phyloP scores from a whole-genome alignment of 2,797 vertebrate genomes.

The Gymnopithys bicolor region DNA sequence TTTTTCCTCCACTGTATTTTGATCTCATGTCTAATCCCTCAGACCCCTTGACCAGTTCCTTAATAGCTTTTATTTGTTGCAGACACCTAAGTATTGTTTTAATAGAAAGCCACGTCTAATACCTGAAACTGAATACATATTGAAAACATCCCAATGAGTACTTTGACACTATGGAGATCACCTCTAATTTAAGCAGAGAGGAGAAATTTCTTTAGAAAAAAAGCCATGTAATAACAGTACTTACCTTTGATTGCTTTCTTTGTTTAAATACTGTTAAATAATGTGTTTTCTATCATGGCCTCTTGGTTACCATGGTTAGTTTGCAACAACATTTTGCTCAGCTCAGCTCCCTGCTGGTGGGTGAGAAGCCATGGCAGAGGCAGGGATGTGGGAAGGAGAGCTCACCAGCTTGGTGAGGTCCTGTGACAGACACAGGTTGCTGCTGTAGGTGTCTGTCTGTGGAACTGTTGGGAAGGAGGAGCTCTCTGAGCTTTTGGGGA shows the following conservation, averaged over 20 bases:
- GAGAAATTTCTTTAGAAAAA: neutral
- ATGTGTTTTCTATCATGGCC: neutral
- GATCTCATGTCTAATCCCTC: slow-evolving; percentile 7
- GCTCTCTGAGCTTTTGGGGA: neutral
- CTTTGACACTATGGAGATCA: neutral
- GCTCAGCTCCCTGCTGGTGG: neutral
- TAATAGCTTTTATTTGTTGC: neutral
- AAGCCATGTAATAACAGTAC: neutral
- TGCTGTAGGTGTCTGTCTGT: neutral
- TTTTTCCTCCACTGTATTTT: slow-evolving; percentile 16
- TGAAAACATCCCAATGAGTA: neutral
- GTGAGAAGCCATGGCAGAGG: neutral
- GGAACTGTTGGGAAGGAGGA: neutral
- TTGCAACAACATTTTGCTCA: neutral
- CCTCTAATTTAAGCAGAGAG: neutral
- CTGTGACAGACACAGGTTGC: neutral
- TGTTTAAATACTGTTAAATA: neutral
- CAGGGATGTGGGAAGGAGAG: neutral
- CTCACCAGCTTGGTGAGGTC: neutral
- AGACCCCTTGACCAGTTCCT: neutral
- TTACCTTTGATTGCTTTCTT: neutral
- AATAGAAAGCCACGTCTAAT: neutral
- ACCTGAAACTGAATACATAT: neutral
- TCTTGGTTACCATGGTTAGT: neutral
- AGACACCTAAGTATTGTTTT: neutral